A percentile compares a stretch with the other conserved stretches of the same genome.
Evolutionary conservation across 2,888 invertebrate genomes (phyloP).

Genomic region (Leucoptera coffeella): DNA sequence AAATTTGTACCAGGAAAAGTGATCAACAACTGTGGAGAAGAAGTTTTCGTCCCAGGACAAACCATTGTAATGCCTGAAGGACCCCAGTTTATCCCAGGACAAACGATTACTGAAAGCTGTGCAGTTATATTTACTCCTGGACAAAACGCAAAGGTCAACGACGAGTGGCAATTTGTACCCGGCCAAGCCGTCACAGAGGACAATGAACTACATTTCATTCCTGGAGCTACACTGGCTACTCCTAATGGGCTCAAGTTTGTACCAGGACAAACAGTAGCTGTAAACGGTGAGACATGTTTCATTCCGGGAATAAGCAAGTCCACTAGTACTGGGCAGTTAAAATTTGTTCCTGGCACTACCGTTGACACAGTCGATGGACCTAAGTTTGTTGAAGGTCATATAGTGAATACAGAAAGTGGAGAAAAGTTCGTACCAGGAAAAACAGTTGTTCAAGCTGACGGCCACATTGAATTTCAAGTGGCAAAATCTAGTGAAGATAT

Average conservation of each 20-base stretch:
- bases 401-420: slow-evolving; percentile 52
- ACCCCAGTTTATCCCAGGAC: slow-evolving; percentile 60
- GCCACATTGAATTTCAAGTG: slow-evolving; percentile 51
- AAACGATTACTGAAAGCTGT: slow-evolving; percentile 47
- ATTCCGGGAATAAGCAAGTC: slow-evolving; percentile 54
- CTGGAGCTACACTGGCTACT: slow-evolving; percentile 59
- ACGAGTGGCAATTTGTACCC: slow-evolving; percentile 59
- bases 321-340: slow-evolving; percentile 24
- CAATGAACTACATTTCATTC: slow-evolving; percentile 50
- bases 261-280: slow-evolving; percentile 55
- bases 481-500: slow-evolving; percentile 55
- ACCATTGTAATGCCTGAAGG: slow-evolving; percentile 53
- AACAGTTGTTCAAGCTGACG: slow-evolving; percentile 39
- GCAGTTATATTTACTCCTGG: slow-evolving; percentile 58
- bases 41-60: slow-evolving; percentile 57
- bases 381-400: slow-evolving; percentile 61
- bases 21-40: slow-evolving; percentile 34
- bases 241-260: slow-evolving; percentile 59
- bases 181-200: slow-evolving; percentile 57
- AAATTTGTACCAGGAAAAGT: slow-evolving; percentile 59
- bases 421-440: slow-evolving; percentile 60
- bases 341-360: slow-evolving; percentile 57
- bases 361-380: slow-evolving; percentile 57
- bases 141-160: slow-evolving; percentile 47
- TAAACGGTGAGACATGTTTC: slow-evolving; percentile 48